Conservation (phyloP, 1,140 invertebrate species). For the Propsilocerus akamusi region DNA sequence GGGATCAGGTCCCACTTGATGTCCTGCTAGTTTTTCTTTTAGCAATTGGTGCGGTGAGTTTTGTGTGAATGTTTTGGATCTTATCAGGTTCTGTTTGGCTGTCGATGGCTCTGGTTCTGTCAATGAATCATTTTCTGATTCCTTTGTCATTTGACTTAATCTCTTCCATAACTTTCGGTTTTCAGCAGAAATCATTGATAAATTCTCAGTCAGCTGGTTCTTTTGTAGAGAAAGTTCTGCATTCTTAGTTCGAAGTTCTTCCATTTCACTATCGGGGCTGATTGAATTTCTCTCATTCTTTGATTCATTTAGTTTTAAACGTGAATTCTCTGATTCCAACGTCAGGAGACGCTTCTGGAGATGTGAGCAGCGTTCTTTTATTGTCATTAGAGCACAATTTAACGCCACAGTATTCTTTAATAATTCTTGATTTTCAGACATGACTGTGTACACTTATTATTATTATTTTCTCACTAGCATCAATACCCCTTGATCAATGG, state of each 20-base stretch:
- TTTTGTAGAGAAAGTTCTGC: slow-evolving; percentile 51
- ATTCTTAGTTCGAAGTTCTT: slow-evolving; percentile 33
- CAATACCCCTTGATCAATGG: too few relatives aligned
- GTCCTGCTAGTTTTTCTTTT: slow-evolving; percentile 23
- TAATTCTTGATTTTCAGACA: background rate
- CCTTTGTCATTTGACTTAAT: slow-evolving; percentile 39
- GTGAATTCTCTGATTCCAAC: slow-evolving; percentile 55
- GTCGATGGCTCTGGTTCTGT: background rate
- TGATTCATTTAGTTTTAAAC: slow-evolving; percentile 29
- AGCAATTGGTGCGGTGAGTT: slow-evolving; percentile 32
- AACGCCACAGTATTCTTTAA: slow-evolving; percentile 25
- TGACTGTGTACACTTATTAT: too few relatives aligned
- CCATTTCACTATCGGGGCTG: slow-evolving; percentile 19
- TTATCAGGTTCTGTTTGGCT: slow-evolving; percentile 24
- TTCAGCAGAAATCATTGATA: slow-evolving; percentile 59
- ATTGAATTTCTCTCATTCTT: slow-evolving; percentile 7
- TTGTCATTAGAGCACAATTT: slow-evolving; percentile 54
- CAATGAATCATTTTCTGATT: slow-evolving; percentile 9
- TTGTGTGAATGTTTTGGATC: slow-evolving; percentile 41
- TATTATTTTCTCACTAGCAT: too few relatives aligned
- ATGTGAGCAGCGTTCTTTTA: slow-evolving; percentile 56
- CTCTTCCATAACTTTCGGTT: slow-evolving; percentile 59
- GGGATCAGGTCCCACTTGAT: slow-evolving; percentile 12
- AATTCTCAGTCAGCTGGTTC: slow-evolving; percentile 48
- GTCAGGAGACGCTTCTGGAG: slow-evolving; percentile 43